These are phyloP conservation scores for Stenchaetothrips biformis DNA, from an alignment of 2,888 invertebrate species.

Conservation along the genomic window DNA sequence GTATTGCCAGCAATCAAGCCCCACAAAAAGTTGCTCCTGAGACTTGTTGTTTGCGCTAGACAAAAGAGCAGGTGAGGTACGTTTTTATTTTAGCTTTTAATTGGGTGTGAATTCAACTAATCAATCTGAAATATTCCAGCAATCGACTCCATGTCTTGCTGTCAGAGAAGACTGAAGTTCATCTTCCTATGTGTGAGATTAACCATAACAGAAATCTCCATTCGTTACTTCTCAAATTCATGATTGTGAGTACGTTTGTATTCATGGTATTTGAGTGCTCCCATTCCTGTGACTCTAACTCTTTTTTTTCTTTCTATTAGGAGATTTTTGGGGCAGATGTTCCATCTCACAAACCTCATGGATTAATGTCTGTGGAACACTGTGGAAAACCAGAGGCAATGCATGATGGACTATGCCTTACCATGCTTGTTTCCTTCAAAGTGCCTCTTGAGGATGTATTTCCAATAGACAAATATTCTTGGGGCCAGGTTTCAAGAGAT, in stretches of 20 bases:
- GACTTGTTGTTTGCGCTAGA: slow-evolving; percentile 70
- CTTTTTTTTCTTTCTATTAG: slow-evolving; percentile 41
- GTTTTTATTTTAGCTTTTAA: background rate
- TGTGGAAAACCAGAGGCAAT: slow-evolving; percentile 48
- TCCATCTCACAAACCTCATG: slow-evolving; percentile 77
- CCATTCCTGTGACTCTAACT: slow-evolving; percentile 18
- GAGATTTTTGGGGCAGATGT: slow-evolving; percentile 85
- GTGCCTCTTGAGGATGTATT: slow-evolving; percentile 81
- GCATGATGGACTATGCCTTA: slow-evolving; percentile 74
- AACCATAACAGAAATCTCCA: slow-evolving; percentile 81
- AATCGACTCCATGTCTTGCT: slow-evolving; percentile 80
- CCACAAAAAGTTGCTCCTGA: slow-evolving; percentile 68
- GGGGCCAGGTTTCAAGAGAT: slow-evolving; percentile 73
- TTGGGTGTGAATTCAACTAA: slow-evolving; percentile 26
- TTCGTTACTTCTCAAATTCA: slow-evolving; percentile 79
- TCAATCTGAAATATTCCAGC: slow-evolving; percentile 43
- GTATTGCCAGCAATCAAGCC: slow-evolving; percentile 65
- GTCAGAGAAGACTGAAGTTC: slow-evolving; percentile 76
- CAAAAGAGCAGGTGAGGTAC: slow-evolving; percentile 47
- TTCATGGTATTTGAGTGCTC: background rate
- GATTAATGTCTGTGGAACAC: slow-evolving; percentile 71
- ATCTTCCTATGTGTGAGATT: slow-evolving; percentile 83
- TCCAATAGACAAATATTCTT: slow-evolving; percentile 81
- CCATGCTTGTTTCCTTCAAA: slow-evolving; percentile 76
- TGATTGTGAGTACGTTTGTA: slow-evolving; percentile 57